phyloP scores from a whole-genome alignment of 1,140 invertebrate species.

The Caenorhabditis briggsae region DNA sequence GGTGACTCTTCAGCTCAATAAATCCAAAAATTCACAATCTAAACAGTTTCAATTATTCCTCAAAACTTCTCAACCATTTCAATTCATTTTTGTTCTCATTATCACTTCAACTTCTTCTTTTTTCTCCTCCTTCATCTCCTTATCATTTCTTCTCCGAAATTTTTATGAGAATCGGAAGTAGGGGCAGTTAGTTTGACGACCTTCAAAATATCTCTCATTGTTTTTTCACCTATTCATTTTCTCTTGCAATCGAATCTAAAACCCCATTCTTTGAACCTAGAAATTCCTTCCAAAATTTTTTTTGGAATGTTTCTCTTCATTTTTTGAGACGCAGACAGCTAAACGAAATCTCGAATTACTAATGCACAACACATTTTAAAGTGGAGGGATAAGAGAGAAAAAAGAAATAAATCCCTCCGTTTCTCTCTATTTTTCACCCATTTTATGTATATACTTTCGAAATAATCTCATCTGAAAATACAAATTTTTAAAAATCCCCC shows the following conservation, averaged over 20 bases:
- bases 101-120: neutral
- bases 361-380: constrained; percentile 50
- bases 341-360: constrained; percentile 30
- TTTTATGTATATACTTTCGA: too few species aligned
- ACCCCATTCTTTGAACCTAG: neutral
- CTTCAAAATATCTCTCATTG: constrained; percentile 52
- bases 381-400: neutral
- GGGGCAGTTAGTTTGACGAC: constrained; percentile 12
- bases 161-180: constrained; percentile 35
- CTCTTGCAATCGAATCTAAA: neutral
- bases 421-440: neutral
- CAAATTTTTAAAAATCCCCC: too few species aligned
- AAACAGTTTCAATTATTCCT: neutral
- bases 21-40: too few species aligned
- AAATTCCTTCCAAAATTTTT: neutral
- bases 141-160: neutral
- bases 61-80: neutral
- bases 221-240: constrained; percentile 8
- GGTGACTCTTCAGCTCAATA: too few species aligned
- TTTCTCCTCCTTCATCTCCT: neutral
- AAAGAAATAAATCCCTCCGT: neutral
- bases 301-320: constrained; percentile 4
- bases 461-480: too few species aligned
- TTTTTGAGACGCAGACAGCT: neutral
- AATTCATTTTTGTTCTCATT: neutral